Conservation (phyloP, 2,797 vertebrate species). For the Sebastes vulpes region DNA sequence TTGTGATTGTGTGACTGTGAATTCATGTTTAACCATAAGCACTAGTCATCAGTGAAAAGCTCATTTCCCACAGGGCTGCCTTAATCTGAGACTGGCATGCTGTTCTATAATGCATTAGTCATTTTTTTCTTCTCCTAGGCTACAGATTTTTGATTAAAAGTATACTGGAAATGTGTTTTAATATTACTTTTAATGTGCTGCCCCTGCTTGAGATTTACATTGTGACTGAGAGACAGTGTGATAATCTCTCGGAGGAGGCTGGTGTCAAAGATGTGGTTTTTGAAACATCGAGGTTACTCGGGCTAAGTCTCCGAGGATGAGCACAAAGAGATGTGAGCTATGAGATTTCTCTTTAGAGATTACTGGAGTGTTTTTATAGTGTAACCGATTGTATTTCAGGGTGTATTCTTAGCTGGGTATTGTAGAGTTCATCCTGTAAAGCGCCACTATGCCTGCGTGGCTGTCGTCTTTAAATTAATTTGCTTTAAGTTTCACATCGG, state of each 20-base stretch:
- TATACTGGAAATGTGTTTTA: not conserved
- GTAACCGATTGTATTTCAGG: not conserved
- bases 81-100: slow-evolving; percentile 43
- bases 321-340: not conserved
- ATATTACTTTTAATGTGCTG: slow-evolving; percentile 31
- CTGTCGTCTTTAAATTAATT: slow-evolving; percentile 22
- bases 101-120: slow-evolving; percentile 30
- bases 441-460: not conserved
- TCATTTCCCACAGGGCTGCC: slow-evolving; percentile 38
- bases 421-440: not conserved
- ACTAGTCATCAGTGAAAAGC: slow-evolving; percentile 40
- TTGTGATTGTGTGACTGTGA: slow-evolving; percentile 17
- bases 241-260: slow-evolving; percentile 5
- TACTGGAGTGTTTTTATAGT: not conserved
- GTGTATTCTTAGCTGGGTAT: not conserved
- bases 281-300: not conserved
- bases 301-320: slow-evolving; percentile 13
- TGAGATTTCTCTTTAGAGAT: slow-evolving; percentile 7
- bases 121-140: not conserved
- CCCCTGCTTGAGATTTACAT: not conserved
- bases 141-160: slow-evolving; percentile 34
- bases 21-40: slow-evolving; percentile 31
- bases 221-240: not conserved
- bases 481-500: not conserved
- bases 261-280: slow-evolving; percentile 20